phyloP scores from a whole-genome alignment of 2,888 invertebrate genomes.

The Apodemia duryi region DNA sequence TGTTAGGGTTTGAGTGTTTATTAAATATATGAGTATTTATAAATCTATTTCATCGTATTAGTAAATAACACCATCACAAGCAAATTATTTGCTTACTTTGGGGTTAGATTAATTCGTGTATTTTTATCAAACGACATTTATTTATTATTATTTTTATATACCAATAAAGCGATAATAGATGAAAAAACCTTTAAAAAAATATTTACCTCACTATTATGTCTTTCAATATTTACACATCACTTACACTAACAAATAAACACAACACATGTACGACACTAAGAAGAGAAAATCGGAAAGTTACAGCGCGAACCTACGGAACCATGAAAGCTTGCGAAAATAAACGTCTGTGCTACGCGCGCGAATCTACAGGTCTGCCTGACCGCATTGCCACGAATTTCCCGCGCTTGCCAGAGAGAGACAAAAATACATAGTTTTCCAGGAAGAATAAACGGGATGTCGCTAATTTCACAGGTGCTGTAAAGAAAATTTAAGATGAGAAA shows the following conservation, averaged over 20 bases:
- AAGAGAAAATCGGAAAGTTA: conserved; percentile 32
- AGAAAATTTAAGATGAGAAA: conserved; percentile 38
- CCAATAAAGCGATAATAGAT: too few relatives aligned
- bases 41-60: too few relatives aligned
- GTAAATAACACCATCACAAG: too few relatives aligned
- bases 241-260: conserved; percentile 35
- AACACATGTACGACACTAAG: conserved; percentile 37
- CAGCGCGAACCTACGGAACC: conserved; percentile 28
- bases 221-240: conserved; percentile 48
- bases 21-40: too few relatives aligned
- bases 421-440: neutral
- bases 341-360: conserved; percentile 55
- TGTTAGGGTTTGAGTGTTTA: too few relatives aligned
- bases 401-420: conserved; percentile 35
- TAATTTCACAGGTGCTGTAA: conserved; percentile 25
- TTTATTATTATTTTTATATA: too few relatives aligned
- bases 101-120: too few relatives aligned
- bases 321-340: conserved; percentile 40
- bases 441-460: conserved; percentile 29
- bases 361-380: conserved; percentile 68
- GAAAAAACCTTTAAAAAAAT: neutral
- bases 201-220: conserved; percentile 66
- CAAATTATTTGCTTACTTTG: too few relatives aligned
- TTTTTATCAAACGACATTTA: too few relatives aligned
- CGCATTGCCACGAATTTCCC: conserved; percentile 59